Conservation (phyloP, 2,113 vertebrate genomes). For the Cervus canadensis region DNA sequence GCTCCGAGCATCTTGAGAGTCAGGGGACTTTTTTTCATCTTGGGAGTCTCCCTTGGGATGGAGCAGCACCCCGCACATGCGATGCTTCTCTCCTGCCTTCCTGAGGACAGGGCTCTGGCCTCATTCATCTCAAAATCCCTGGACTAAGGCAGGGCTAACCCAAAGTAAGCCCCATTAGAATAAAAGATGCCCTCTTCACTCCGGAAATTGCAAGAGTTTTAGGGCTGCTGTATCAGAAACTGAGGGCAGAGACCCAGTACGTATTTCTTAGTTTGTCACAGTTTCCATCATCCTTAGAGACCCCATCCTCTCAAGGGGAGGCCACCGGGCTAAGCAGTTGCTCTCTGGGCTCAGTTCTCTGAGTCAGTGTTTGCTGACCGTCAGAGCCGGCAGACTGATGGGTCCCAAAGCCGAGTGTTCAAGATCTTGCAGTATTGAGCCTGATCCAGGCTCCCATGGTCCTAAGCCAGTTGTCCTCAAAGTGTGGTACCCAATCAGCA, state of each 20-base stretch:
- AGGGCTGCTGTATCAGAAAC: neutral
- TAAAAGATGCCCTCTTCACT: neutral
- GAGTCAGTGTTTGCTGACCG: neutral
- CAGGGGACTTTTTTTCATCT: neutral
- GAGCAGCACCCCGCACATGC: fast-evolving
- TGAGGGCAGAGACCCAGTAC: neutral
- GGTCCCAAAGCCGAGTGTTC: neutral
- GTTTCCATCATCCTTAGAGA: neutral
- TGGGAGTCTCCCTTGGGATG: too few species aligned
- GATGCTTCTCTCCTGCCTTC: neutral
- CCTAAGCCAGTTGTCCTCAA: neutral
- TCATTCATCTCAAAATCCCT: neutral
- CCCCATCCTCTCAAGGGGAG: neutral
- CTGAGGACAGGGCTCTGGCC: neutral
- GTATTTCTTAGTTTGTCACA: neutral
- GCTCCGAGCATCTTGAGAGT: neutral
- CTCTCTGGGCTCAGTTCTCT: neutral
- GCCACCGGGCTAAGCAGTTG: neutral
- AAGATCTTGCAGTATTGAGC: neutral
- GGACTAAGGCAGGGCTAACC: neutral
- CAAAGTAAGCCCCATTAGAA: neutral
- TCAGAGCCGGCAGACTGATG: neutral
- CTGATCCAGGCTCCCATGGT: neutral
- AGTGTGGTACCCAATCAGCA: neutral
- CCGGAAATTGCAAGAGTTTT: neutral